A percentile compares a stretch with the other conserved stretches of the same genome.
Conservation (phyloP, 2,113 vertebrate species). For the Crocuta crocuta region DNA sequence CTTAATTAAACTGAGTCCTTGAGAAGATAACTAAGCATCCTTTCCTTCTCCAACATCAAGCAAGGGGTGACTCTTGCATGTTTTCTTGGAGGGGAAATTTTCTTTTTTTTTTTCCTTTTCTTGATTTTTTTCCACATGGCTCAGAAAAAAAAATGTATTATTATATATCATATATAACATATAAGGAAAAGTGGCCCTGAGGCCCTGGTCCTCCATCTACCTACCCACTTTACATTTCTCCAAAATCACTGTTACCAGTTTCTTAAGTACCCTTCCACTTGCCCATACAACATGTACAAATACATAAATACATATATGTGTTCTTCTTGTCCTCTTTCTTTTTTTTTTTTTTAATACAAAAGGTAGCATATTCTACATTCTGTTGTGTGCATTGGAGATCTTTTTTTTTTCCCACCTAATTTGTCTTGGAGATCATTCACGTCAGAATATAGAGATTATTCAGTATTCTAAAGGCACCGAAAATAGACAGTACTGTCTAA, state of each 20-base stretch:
- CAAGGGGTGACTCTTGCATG: neutral
- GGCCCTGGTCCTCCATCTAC: neutral
- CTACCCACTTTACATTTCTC: neutral
- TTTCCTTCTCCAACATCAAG: neutral
- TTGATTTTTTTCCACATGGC: neutral
- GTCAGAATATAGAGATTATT: neutral
- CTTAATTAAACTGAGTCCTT: constrained; percentile 58
- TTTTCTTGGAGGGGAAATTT: neutral
- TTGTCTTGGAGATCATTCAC: neutral
- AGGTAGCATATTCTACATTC: neutral
- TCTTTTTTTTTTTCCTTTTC: neutral
- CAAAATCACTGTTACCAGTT: neutral
- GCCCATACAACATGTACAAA: neutral
- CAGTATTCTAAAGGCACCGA: neutral
- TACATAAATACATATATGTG: neutral
- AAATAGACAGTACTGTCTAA: neutral
- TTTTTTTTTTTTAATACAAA: neutral
- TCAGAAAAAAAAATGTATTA: neutral
- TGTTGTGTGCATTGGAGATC: neutral
- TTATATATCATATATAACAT: too few relatives aligned
- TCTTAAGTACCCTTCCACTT: neutral
- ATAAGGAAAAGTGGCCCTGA: neutral
- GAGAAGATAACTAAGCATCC: neutral
- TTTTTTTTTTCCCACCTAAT: neutral
- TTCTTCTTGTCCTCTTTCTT: neutral